Conservation (phyloP, 1,140 invertebrate species). For the Drosophila kikkawai region DNA sequence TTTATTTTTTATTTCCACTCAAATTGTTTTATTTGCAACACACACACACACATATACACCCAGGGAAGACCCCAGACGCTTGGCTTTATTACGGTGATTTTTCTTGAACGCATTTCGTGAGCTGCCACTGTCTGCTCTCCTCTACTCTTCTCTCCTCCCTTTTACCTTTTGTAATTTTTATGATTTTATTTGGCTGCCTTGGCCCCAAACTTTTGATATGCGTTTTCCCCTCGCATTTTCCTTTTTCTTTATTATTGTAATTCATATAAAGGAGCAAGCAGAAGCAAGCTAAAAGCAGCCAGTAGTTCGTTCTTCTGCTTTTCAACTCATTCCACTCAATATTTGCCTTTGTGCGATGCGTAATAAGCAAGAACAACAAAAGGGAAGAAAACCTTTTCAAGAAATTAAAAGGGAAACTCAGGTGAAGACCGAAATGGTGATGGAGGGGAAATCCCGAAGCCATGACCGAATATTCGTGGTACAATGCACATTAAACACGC, state of each 20-base stretch:
- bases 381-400: constrained; percentile 64
- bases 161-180: constrained; percentile 82
- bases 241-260: constrained; percentile 77
- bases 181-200: constrained; percentile 72
- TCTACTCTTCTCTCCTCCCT: constrained; percentile 27
- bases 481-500: constrained; percentile 23
- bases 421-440: background rate
- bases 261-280: constrained; percentile 63
- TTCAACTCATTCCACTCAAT: constrained; percentile 20
- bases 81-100: constrained; percentile 81
- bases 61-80: constrained; percentile 47
- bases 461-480: constrained; percentile 59
- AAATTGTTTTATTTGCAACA: constrained; percentile 80
- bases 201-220: constrained; percentile 54
- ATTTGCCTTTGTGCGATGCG: constrained; percentile 49
- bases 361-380: constrained; percentile 58
- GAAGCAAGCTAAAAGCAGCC: constrained; percentile 5
- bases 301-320: constrained; percentile 31
- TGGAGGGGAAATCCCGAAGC: constrained; percentile 9
- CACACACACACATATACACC: constrained; percentile 19
- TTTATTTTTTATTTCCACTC: constrained; percentile 83
- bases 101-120: constrained; percentile 78
- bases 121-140: constrained; percentile 63
- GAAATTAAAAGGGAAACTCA: constrained; percentile 73
- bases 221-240: constrained; percentile 51